Base-by-base conservation (phyloP, 64 coral and sea anemone species). In the Montipora foliosa region DNA sequence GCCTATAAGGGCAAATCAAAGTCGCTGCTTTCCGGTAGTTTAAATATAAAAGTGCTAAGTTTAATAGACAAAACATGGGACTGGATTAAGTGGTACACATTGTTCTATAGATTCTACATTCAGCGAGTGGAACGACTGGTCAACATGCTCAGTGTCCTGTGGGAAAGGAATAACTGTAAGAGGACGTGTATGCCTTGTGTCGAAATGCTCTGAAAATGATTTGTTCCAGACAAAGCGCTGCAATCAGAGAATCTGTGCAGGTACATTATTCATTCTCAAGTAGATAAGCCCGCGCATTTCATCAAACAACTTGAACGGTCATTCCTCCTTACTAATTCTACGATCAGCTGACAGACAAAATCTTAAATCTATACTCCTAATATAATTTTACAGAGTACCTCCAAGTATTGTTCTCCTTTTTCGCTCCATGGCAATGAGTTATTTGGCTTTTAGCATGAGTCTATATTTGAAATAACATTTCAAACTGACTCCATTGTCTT, bases 61-160 rank as follows among this genome's bases (percentile, higher is more conserved):
- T 37, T 37, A 37, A 37, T 37, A 37, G 37, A 15, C 0, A 64
- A 64, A 15, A 64, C 61, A 3, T 14, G 61, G 12, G 4, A 64
- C 11, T 64, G 6, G 61, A 11, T 12, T 19, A 64, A 5, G 55
- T 69, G 6, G 6, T 53, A 16, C 3, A 21, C 2, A 74, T 22
- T 85, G 12, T 15, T 44, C 51, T 24, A 29, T 24, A 93, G 92
- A 87, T 70, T 67, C 67, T 5, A 15, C 24, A 24, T 93, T 88
- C 44, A 78, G 92, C 73, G 84, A 93, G 55, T 93, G 92, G 92
- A 93, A 93, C 66, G 92, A 87, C 49, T 93, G 92, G 92, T 93
- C 92, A 22, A 67, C 74, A 21, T 93, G 92, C 20, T 93, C 92
- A 19, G 75, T 88, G 47, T 55, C 92, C 3, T 93, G 92, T 81